Percentiles rank a stretch among this genome's conserved stretches.
Conservation (phyloP, 2,113 vertebrate species). For the Haemorhous mexicanus region DNA sequence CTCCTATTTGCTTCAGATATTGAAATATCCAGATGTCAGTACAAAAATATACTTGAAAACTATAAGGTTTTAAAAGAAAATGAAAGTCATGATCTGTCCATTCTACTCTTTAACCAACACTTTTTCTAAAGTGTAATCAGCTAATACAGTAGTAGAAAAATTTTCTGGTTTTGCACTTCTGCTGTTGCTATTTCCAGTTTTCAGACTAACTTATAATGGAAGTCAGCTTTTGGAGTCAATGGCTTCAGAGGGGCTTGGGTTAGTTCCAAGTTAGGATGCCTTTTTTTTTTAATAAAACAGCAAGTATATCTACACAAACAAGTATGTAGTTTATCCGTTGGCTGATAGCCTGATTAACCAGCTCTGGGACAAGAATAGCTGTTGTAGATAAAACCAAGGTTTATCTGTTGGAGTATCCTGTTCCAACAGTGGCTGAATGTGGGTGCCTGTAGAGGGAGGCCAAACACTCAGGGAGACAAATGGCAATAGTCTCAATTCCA, state of each 20-base stretch:
- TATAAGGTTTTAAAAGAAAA: not conserved
- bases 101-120: not conserved
- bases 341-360: not conserved
- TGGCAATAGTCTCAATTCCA: not conserved
- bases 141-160: not conserved
- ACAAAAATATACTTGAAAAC: conserved; percentile 7
- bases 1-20: conserved; percentile 31
- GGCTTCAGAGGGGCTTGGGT: not conserved
- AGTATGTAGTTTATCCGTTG: fast-evolving
- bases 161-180: not conserved
- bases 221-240: not conserved
- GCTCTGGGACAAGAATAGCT: not conserved
- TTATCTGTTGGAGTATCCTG: not conserved
- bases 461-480: not conserved
- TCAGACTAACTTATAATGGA: not conserved
- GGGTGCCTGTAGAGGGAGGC: not conserved
- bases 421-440: not conserved
- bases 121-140: not conserved
- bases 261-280: not conserved
- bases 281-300: not conserved
- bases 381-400: not conserved
- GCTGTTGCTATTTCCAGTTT: not conserved
- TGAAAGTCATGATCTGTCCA: not conserved
- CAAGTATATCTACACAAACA: not conserved
- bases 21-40: conserved; percentile 42